A percentile compares a stretch with the other conserved stretches of the same genome.
phyloP scores from a whole-genome alignment of 2,888 invertebrate species.

The Meghimatium bilineatum region DNA sequence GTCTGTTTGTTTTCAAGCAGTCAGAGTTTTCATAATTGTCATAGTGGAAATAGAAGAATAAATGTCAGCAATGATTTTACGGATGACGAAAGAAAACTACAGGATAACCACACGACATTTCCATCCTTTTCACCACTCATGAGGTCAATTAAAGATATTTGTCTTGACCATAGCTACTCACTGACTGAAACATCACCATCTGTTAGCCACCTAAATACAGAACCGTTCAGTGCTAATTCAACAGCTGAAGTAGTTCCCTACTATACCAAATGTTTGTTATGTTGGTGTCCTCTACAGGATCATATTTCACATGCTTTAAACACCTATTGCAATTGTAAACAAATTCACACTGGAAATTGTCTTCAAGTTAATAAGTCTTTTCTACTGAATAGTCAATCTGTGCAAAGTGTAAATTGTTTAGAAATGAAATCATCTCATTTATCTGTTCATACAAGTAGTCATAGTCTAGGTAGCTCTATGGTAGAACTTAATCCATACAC shows the following conservation, averaged over 20 bases:
- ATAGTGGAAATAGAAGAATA: not conserved
- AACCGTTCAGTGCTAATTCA: not conserved
- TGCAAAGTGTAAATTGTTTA: not conserved
- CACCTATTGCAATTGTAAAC: not conserved
- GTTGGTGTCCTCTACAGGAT: not conserved
- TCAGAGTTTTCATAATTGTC: not conserved
- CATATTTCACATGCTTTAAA: not conserved
- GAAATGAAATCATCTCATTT: not conserved
- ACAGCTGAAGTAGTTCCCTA: not conserved
- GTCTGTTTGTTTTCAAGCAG: not conserved
- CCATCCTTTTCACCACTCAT: not conserved
- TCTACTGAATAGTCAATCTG: not conserved
- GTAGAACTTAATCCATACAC: not conserved
- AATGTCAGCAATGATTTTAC: not conserved
- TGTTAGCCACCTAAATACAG: not conserved
- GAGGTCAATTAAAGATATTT: slow-evolving; percentile 4
- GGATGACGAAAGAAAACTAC: not conserved
- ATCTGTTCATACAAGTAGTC: not conserved
- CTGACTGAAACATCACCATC: not conserved
- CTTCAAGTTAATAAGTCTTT: not conserved
- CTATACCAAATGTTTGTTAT: not conserved
- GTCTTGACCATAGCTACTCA: slow-evolving; percentile 31
- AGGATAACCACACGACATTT: not conserved
- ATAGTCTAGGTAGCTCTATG: not conserved
- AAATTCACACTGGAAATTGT: not conserved